Conservation (phyloP, 2,888 invertebrate genomes). For the Nycteola revayana region DNA sequence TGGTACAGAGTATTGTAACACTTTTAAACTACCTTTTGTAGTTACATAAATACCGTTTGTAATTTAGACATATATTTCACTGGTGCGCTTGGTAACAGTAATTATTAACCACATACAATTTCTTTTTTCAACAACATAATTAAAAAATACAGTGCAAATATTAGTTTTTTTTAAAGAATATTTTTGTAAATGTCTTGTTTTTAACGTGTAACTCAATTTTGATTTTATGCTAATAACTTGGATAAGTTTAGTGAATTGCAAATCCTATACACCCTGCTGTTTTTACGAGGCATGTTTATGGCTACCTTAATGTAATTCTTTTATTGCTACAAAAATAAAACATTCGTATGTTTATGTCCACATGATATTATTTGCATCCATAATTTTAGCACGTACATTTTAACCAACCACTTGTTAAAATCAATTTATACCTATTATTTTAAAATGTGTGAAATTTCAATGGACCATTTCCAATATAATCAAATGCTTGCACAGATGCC, state of each 20-base stretch:
- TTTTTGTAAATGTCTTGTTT: too few relatives aligned
- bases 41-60: too few relatives aligned
- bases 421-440: too few relatives aligned
- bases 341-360: constrained; percentile 18
- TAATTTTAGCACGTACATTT: constrained; percentile 14
- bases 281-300: constrained; percentile 43
- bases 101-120: too few relatives aligned
- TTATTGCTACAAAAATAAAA: constrained; percentile 23
- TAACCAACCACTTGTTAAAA: constrained; percentile 1
- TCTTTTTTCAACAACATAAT: too few relatives aligned
- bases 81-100: too few relatives aligned
- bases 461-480: constrained; percentile 37
- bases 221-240: constrained; percentile 47
- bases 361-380: constrained; percentile 18
- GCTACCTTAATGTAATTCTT: constrained; percentile 27
- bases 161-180: too few relatives aligned
- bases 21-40: too few relatives aligned
- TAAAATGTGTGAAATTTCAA: constrained; percentile 19
- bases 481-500: constrained; percentile 47
- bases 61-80: too few relatives aligned
- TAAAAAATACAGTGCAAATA: too few relatives aligned
- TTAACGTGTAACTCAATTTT: too few relatives aligned
- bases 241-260: constrained; percentile 45
- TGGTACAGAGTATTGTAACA: too few relatives aligned
- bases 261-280: constrained; percentile 48